These are phyloP conservation scores for Andinoacara biseriatus DNA, from an alignment of 2,113 vertebrate species.

Conservation along the genomic window DNA sequence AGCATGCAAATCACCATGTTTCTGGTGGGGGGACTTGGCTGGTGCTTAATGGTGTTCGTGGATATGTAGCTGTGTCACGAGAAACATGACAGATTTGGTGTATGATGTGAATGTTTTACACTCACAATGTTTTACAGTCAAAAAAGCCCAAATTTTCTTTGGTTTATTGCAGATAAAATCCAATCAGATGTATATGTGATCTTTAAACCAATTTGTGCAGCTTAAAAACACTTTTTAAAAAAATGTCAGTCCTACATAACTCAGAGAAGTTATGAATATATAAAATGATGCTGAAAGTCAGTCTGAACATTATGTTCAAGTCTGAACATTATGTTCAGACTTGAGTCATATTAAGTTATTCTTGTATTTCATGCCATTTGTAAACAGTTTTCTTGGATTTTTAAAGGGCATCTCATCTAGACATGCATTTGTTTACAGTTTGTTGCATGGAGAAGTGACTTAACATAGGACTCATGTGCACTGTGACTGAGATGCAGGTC, in stretches of 20 bases:
- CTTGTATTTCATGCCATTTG: constrained; percentile 31
- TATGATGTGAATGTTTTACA: constrained; percentile 16
- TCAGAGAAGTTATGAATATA: not conserved
- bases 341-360: constrained; percentile 16
- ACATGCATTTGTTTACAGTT: constrained; percentile 14
- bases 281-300: not conserved
- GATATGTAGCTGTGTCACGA: constrained; percentile 86
- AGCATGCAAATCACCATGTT: constrained; percentile 97
- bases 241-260: not conserved
- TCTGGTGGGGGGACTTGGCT: constrained; percentile 94
- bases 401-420: not conserved
- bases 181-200: constrained; percentile 3
- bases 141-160: not conserved
- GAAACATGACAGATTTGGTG: not conserved
- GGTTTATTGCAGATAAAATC: constrained; percentile 13
- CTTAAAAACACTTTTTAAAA: not conserved
- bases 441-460: constrained; percentile 40
- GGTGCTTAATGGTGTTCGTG: constrained; percentile 99
- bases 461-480: constrained; percentile 33
- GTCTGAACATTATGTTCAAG: not conserved
- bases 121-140: constrained; percentile 5
- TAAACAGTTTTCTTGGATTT: constrained; percentile 14
- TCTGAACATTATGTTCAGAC: not conserved
- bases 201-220: not conserved
- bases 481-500: constrained; percentile 26